Conservation (phyloP, 2,888 invertebrate genomes). For the Diadromus collaris region DNA sequence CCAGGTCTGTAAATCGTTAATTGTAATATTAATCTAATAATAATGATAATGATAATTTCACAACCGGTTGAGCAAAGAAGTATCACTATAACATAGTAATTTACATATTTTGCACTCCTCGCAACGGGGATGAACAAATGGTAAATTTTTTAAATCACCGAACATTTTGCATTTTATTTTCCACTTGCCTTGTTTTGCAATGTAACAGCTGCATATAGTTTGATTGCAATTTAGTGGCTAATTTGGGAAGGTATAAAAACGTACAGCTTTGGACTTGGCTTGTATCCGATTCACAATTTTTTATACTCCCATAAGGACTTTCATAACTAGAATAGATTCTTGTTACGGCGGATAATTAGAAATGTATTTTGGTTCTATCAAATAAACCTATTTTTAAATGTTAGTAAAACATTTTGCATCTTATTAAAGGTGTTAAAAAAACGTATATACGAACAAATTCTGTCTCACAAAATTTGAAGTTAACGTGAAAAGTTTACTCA, state of each 20-base stretch:
- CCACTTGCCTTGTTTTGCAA: neutral
- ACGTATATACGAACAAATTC: neutral
- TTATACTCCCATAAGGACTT: neutral
- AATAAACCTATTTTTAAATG: neutral
- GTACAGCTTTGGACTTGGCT: neutral
- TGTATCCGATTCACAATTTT: neutral
- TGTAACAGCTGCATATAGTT: conserved; percentile 4
- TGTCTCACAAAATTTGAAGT: neutral
- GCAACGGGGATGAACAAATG: conserved; percentile 42
- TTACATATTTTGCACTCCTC: conserved; percentile 46
- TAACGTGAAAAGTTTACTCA: too few relatives aligned
- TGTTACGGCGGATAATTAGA: neutral
- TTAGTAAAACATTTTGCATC: neutral
- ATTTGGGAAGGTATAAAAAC: neutral
- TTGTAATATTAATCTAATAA: conserved; percentile 11
- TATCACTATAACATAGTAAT: conserved; percentile 32
- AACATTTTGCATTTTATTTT: conserved; percentile 1
- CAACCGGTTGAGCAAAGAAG: neutral
- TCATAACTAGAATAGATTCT: neutral
- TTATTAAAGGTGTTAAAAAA: too few relatives aligned
- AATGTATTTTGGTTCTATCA: neutral
- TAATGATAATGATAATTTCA: conserved; percentile 13
- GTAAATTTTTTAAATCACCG: conserved; percentile 38
- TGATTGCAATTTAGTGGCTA: neutral
- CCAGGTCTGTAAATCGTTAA: conserved; percentile 78